Percentiles rank a stretch among this genome's conserved stretches.
Evolutionary conservation across 1,140 invertebrate species (phyloP).

Genomic region (Bombus waltoni): DNA sequence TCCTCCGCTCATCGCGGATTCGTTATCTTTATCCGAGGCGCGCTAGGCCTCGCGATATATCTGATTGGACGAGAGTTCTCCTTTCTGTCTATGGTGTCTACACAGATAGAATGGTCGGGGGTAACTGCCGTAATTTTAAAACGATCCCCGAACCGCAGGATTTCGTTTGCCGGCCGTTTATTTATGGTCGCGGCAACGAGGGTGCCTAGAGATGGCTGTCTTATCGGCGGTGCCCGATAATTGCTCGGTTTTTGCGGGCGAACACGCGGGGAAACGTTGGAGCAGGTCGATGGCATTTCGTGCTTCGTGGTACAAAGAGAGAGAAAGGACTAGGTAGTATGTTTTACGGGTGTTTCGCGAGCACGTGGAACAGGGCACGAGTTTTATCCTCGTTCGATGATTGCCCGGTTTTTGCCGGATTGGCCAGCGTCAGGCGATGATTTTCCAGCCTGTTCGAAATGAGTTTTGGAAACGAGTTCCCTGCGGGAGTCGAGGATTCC

Average conservation of each 20-base stretch:
- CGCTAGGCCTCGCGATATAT: conserved; percentile 37
- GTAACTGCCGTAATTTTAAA: conserved; percentile 51
- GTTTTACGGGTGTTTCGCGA: conserved; percentile 23
- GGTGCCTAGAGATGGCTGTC: conserved; percentile 33
- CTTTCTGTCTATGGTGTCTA: conserved; percentile 12
- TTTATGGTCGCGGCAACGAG: conserved; percentile 39
- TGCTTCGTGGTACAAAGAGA: background rate
- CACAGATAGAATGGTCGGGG: background rate
- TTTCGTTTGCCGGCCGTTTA: conserved; percentile 37
- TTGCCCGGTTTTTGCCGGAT: conserved; percentile 25
- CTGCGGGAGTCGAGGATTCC: background rate
- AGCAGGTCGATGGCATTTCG: conserved; percentile 19
- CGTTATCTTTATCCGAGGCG: conserved; percentile 53
- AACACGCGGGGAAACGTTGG: background rate
- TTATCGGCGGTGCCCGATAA: conserved; percentile 49
- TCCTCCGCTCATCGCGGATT: conserved; percentile 34
- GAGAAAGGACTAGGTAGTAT: background rate
- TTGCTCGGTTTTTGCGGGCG: conserved; percentile 45
- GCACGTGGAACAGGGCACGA: background rate
- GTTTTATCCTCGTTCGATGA: conserved; percentile 44
- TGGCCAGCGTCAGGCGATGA: conserved; percentile 31
- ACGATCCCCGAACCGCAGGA: conserved; percentile 37
- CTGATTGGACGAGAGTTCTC: conserved; percentile 42
- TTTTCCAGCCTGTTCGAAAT: conserved; percentile 14
- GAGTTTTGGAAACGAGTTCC: background rate